A percentile compares a stretch with the other conserved stretches of the same genome.
Conservation (phyloP, 2,113 vertebrate species). For the Anthoscopus minutus region DNA sequence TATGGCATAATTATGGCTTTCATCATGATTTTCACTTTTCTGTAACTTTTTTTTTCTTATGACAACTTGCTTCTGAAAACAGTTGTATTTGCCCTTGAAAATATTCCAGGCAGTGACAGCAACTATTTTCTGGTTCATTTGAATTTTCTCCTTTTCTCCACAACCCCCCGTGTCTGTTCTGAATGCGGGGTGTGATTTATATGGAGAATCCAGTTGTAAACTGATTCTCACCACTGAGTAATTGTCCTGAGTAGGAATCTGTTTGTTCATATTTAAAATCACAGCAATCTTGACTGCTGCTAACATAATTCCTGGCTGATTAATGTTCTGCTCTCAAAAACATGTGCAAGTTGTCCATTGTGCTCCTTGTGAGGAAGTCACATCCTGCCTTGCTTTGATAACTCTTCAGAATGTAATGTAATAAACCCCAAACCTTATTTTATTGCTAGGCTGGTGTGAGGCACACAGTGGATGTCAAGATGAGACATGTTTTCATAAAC, state of each 20-base stretch:
- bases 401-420: neutral
- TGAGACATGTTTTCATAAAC: conserved; percentile 25
- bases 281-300: neutral
- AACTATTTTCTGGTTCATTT: neutral
- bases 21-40: neutral
- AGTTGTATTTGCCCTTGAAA: neutral
- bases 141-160: neutral
- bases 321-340: neutral
- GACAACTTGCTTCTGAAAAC: neutral
- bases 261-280: neutral
- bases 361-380: neutral
- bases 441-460: conserved; percentile 12
- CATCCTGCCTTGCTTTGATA: conserved; percentile 49
- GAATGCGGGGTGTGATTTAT: neutral
- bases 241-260: neutral
- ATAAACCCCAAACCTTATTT: conserved; percentile 25
- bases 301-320: conserved; percentile 21
- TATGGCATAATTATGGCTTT: neutral
- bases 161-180: neutral
- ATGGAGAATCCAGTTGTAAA: neutral
- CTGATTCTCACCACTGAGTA: neutral
- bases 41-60: neutral
- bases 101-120: neutral
- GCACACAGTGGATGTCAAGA: neutral
- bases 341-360: conserved; percentile 11